Conservation (phyloP, 2,888 invertebrate species). For the Baccha elongata region DNA sequence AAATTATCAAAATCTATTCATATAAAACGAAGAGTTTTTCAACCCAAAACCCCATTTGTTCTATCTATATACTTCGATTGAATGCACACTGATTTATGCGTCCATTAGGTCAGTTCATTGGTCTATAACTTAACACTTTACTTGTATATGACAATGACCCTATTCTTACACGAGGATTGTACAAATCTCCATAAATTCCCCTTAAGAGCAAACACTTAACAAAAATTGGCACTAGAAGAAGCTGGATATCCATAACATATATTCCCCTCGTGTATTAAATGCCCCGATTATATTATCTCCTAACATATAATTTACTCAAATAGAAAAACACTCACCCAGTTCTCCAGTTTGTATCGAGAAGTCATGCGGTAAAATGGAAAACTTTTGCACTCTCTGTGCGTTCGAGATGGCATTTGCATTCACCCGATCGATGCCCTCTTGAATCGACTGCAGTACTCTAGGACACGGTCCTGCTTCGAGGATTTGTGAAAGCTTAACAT, state of each 20-base stretch:
- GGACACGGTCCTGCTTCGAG: slow-evolving; percentile 84
- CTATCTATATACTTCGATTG: too few species aligned
- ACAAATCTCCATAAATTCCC: slow-evolving; percentile 27
- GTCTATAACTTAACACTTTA: neutral
- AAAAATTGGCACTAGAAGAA: slow-evolving; percentile 51
- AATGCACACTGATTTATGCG: slow-evolving; percentile 27
- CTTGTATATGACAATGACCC: slow-evolving; percentile 54
- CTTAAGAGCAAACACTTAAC: slow-evolving; percentile 35
- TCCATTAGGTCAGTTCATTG: slow-evolving; percentile 30
- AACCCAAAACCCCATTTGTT: too few species aligned
- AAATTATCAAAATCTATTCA: neutral
- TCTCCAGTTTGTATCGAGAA: slow-evolving; percentile 94
- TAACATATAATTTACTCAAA: neutral
- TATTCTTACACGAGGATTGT: neutral
- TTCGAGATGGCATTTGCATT: slow-evolving; percentile 91
- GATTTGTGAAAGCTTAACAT: slow-evolving; percentile 88
- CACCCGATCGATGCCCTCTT: slow-evolving; percentile 89
- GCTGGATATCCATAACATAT: too few species aligned
- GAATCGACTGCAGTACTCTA: slow-evolving; percentile 86
- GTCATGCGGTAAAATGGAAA: slow-evolving; percentile 91
- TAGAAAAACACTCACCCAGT: slow-evolving; percentile 82
- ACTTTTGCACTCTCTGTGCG: slow-evolving; percentile 94
- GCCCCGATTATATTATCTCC: neutral
- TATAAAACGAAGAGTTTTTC: too few species aligned
- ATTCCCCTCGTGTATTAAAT: slow-evolving; percentile 6